phyloP scores from a whole-genome alignment of 2,888 invertebrate genomes.

The Spilosoma lubricipeda region DNA sequence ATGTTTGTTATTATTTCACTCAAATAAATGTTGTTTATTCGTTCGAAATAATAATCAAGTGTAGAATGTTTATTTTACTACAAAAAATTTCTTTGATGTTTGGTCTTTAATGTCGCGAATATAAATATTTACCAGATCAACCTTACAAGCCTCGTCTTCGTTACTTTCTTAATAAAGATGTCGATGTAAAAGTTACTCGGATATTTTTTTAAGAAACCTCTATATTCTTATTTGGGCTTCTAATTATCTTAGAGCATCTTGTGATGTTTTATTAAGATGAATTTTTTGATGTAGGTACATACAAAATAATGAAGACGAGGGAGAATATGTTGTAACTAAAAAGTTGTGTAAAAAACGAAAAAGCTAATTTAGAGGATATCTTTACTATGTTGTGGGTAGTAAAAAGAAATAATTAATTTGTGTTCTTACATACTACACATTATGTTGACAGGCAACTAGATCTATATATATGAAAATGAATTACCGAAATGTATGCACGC shows the following conservation, averaged over 20 bases:
- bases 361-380: no score
- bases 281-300: neutral
- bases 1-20: constrained; percentile 11
- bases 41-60: constrained; percentile 45
- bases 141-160: constrained; percentile 13
- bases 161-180: constrained; percentile 23
- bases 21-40: constrained; percentile 13
- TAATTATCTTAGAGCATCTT: constrained; percentile 14
- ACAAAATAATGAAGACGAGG: neutral
- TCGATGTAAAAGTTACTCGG: constrained; percentile 10
- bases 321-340: constrained; percentile 1
- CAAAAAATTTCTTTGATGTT: constrained; percentile 41
- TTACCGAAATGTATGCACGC: no score
- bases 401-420: no score
- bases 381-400: no score
- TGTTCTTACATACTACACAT: no score
- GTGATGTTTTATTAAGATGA: neutral
- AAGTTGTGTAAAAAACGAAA: neutral
- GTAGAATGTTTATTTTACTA: constrained; percentile 42
- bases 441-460: no score
- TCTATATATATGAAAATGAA: no score
- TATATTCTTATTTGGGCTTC: constrained; percentile 3
- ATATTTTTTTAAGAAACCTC: constrained; percentile 19
- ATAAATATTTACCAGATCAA: constrained; percentile 40
- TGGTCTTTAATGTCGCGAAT: constrained; percentile 46